phyloP scores from a whole-genome alignment of 1,140 invertebrate species.

The Sarcophaga peregrina region DNA sequence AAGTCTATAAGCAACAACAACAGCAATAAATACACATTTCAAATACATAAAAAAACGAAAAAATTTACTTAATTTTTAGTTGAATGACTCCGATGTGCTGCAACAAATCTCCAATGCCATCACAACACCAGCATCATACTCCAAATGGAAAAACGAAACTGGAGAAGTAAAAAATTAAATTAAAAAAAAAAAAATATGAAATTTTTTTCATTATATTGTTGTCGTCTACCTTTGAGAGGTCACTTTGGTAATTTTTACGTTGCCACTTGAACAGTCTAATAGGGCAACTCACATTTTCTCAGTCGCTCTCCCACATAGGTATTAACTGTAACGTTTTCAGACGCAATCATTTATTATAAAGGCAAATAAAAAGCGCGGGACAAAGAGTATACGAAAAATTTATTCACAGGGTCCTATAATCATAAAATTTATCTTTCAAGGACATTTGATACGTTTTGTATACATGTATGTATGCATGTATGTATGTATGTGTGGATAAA shows the following conservation, averaged over 20 bases:
- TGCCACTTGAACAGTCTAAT: neutral
- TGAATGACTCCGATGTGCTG: neutral
- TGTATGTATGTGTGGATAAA: too few species aligned
- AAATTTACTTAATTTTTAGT: neutral
- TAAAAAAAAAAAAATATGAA: neutral
- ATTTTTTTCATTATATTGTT: constrained; percentile 33
- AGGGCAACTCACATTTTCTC: neutral
- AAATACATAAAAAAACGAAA: neutral
- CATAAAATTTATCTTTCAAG: too few species aligned
- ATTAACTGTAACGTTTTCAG: neutral
- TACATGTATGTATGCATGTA: too few species aligned
- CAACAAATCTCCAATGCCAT: neutral
- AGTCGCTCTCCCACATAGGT: neutral
- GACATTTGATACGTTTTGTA: too few species aligned
- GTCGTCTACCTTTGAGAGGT: constrained; percentile 26
- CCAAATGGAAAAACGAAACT: too few species aligned
- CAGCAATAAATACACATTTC: too few species aligned
- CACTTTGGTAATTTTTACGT: constrained; percentile 1
- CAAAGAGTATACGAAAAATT: too few species aligned
- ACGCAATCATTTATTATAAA: too few species aligned
- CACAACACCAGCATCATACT: neutral
- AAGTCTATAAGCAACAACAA: too few species aligned
- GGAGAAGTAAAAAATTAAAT: neutral
- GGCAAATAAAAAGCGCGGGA: too few species aligned
- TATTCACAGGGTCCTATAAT: too few species aligned